Base-by-base conservation (phyloP, 2,113 vertebrate genomes). In the Xenopus borealis region DNA sequence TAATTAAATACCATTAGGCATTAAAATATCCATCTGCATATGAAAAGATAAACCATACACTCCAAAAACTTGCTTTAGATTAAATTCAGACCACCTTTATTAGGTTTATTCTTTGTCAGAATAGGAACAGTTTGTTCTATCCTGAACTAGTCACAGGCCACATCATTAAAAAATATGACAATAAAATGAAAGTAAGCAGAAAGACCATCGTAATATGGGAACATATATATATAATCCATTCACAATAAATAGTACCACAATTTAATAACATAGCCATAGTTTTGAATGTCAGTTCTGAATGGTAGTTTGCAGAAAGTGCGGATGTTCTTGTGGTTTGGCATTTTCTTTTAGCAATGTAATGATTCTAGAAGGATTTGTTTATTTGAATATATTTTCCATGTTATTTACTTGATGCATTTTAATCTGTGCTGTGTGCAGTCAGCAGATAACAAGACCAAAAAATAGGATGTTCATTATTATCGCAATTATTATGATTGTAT, bases 361-460 rank as follows among this genome's bases (percentile, higher is more conserved):
- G 73, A 75, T 55, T 66, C 66, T 75, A 62, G 58, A 58, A 55
- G 68, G 73, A 69, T 75, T 75, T 75, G 73, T 69, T 75, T 75
- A 75, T 75, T 75, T 75, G 73, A 69, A 75, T 75, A 75, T 75
- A 75, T 75, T 75, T 69, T 69, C 66, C 66, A 45, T 75, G 73
- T 67, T 75, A 75, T 75, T 75, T 69, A 66, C 73, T 75, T 75
- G 66, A 69, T 75, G 73, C 57, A 75, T 75, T 75, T 69, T 75
- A 75, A 75, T 75, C 73, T 69, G 58, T 69, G 73, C 69, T 69
- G 73, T 69, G 73, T 75, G 73, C 73, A 75, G 66, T 50, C 45
- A 67, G 73, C 73, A 69, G 66, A 69, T 75, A 75, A 75, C 72
- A 75, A 75, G 72, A 55, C 73, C 57, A 62, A 75, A 75, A 71